Evolutionary conservation across 2,888 invertebrate species (phyloP).

Genomic region (Sphinx pinastri): DNA sequence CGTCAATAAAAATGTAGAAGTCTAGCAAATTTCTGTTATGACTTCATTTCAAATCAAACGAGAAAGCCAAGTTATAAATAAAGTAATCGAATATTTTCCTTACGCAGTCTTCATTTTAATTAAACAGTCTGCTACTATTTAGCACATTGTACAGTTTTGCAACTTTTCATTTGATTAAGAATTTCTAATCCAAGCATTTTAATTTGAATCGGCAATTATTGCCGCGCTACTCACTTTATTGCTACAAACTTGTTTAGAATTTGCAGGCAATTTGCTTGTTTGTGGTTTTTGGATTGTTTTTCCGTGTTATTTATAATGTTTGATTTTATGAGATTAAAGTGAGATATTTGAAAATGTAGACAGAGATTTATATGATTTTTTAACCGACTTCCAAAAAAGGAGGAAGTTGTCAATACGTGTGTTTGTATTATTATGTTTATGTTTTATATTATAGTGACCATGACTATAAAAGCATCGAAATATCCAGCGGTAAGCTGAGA

Average conservation of each 20-base stretch:
- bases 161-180: slow-evolving; percentile 13
- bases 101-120: neutral
- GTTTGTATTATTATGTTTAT: too few species aligned
- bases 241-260: slow-evolving; percentile 54
- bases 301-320: neutral
- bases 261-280: slow-evolving; percentile 30
- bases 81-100: slow-evolving; percentile 14
- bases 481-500: too few species aligned
- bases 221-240: slow-evolving; percentile 49
- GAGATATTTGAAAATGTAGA: too few species aligned
- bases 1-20: too few species aligned
- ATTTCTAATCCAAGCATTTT: slow-evolving; percentile 39
- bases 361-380: too few species aligned
- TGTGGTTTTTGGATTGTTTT: neutral
- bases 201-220: slow-evolving; percentile 54
- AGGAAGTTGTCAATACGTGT: too few species aligned
- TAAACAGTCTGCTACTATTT: neutral
- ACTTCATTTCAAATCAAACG: neutral
- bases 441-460: too few species aligned
- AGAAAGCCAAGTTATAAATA: slow-evolving; percentile 7
- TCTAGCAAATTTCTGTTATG: neutral
- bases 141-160: neutral
- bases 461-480: too few species aligned
- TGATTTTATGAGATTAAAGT: neutral
- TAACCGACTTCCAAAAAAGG: too few species aligned